Conservation (phyloP, 2,113 vertebrate genomes). For the Gymnobelideus leadbeateri region DNA sequence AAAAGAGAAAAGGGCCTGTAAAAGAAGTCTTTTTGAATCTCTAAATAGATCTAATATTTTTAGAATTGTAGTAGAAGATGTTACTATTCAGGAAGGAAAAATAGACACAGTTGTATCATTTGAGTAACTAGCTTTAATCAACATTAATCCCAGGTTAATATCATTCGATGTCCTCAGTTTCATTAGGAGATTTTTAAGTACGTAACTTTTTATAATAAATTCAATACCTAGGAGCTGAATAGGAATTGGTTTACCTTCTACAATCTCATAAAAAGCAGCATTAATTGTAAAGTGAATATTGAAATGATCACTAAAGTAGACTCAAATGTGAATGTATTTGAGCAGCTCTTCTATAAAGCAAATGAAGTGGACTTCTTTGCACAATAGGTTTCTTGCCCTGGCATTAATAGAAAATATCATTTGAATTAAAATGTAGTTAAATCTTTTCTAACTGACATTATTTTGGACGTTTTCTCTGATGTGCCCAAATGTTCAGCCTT, state of each 20-base stretch:
- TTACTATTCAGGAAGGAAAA: conserved; percentile 81
- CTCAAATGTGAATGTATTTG: conserved; percentile 78
- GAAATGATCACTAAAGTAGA: conserved; percentile 81
- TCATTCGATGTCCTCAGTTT: conserved; percentile 83
- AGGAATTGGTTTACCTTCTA: conserved; percentile 85
- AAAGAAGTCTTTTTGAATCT: not conserved
- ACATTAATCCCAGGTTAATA: conserved; percentile 84
- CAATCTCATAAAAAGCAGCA: conserved; percentile 81
- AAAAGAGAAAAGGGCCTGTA: not conserved
- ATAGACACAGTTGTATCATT: conserved; percentile 83
- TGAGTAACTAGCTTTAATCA: conserved; percentile 83
- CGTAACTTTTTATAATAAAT: conserved; percentile 86
- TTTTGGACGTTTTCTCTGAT: conserved; percentile 54
- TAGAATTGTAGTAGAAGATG: conserved; percentile 52
- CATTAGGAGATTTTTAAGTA: conserved; percentile 84
- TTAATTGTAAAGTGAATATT: conserved; percentile 85
- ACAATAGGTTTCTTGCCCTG: conserved; percentile 67
- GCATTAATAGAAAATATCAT: conserved; percentile 76
- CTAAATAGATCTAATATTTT: not conserved
- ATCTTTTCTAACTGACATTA: conserved; percentile 42
- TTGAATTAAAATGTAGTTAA: conserved; percentile 74
- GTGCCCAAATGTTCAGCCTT: conserved; percentile 35
- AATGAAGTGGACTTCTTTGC: conserved; percentile 54
- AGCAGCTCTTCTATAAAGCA: conserved; percentile 56
- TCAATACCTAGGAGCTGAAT: conserved; percentile 81